These are phyloP conservation scores for Castor canadensis DNA, from an alignment of 2,113 vertebrate species.

Conservation along the genomic window DNA sequence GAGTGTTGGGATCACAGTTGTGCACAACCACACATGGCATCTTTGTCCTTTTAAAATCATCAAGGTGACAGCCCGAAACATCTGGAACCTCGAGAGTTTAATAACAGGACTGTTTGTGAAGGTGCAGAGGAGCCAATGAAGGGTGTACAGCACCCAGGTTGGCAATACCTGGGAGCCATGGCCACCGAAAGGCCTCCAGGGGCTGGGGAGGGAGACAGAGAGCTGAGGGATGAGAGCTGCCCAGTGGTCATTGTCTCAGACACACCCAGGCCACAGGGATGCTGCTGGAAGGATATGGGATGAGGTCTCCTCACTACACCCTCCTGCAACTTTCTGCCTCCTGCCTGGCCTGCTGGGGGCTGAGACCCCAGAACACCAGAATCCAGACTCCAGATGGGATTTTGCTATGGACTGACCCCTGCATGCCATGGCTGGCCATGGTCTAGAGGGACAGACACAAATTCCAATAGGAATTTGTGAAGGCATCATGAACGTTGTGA, in stretches of 20 bases:
- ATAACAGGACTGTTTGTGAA: rapidly evolving
- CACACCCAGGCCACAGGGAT: too few relatives aligned
- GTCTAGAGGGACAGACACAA: neutral
- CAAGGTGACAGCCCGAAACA: neutral
- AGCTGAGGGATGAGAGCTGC: neutral
- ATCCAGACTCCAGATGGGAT: neutral
- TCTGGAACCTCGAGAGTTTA: rapidly evolving
- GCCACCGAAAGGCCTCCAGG: neutral
- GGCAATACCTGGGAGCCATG: too few relatives aligned
- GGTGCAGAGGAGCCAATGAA: neutral
- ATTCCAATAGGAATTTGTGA: rapidly evolving
- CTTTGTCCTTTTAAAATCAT: neutral
- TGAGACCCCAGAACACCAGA: too few relatives aligned
- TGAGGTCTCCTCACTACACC: rapidly evolving
- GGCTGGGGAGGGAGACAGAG: too few relatives aligned
- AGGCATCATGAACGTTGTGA: too few relatives aligned
- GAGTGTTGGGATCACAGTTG: neutral
- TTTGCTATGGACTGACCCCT: too few relatives aligned
- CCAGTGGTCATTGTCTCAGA: too few relatives aligned
- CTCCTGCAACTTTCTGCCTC: neutral
- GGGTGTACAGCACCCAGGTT: neutral
- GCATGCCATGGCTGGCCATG: too few relatives aligned
- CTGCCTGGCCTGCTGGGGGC: neutral
- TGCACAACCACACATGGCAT: neutral
- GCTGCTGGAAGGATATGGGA: rapidly evolving